A percentile compares a stretch with the other conserved stretches of the same genome.
Evolutionary conservation across 2,113 vertebrate species (phyloP).

Genomic region (Toxotes jaculatrix): DNA sequence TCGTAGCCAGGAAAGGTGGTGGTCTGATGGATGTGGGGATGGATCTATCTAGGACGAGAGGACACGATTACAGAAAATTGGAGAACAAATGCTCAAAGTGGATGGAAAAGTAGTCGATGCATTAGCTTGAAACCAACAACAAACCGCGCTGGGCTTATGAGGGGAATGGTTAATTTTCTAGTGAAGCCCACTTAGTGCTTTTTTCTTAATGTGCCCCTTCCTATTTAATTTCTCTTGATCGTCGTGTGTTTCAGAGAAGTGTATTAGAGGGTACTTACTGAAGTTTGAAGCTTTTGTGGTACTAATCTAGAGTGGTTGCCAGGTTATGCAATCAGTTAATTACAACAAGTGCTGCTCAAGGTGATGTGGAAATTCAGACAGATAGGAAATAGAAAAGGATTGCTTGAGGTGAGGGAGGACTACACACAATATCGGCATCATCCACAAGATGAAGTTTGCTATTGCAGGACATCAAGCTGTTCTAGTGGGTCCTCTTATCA

Average conservation of each 20-base stretch:
- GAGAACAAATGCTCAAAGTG: background rate
- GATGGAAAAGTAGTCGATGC: background rate
- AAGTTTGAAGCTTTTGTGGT: background rate
- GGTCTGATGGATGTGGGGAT: conserved; percentile 7
- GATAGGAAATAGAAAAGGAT: too few relatives aligned
- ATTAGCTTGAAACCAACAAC: background rate
- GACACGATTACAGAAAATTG: conserved; percentile 21
- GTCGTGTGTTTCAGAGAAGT: background rate
- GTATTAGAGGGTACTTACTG: background rate
- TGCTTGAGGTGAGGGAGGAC: too few relatives aligned
- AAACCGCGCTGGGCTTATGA: background rate
- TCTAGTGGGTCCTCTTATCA: background rate
- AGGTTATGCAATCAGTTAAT: background rate
- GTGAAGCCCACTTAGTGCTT: background rate
- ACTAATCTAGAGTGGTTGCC: background rate
- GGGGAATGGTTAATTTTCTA: background rate
- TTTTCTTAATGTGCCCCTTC: background rate
- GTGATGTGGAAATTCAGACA: background rate
- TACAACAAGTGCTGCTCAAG: background rate
- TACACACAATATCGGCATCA: too few relatives aligned
- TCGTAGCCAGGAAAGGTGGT: background rate
- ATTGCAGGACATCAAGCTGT: too few relatives aligned
- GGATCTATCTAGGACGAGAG: background rate
- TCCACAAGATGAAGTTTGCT: background rate
- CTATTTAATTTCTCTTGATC: background rate